Conservation (phyloP, 1,140 invertebrate species). For the Maniola jurtina region DNA sequence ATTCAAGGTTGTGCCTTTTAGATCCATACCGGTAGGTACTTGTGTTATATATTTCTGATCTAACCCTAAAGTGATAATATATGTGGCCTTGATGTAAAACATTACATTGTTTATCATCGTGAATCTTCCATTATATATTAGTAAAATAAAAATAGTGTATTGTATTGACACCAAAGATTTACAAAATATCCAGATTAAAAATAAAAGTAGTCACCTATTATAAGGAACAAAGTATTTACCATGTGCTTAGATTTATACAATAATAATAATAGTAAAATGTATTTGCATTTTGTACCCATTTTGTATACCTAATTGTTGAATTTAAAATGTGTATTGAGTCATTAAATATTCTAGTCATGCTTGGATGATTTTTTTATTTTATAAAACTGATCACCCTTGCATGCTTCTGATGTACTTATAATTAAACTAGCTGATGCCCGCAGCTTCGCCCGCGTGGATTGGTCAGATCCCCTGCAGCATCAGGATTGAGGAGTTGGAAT, state of each 20-base stretch:
- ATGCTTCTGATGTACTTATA: too few species aligned
- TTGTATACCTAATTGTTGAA: neutral
- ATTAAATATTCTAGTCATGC: slow-evolving; percentile 32
- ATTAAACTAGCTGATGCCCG: too few species aligned
- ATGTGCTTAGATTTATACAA: slow-evolving; percentile 10
- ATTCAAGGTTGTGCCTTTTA: too few species aligned
- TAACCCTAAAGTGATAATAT: slow-evolving; percentile 45
- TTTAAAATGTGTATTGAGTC: slow-evolving; percentile 18
- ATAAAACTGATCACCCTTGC: neutral
- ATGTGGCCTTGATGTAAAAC: slow-evolving; percentile 55
- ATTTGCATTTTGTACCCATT: slow-evolving; percentile 15
- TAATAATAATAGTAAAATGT: neutral
- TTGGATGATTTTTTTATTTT: slow-evolving; percentile 1
- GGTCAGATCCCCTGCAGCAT: too few species aligned
- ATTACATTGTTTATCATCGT: slow-evolving; percentile 37
- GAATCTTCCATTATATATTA: slow-evolving; percentile 58
- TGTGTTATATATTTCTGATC: slow-evolving; percentile 14
- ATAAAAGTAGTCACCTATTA: neutral
- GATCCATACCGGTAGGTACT: neutral
- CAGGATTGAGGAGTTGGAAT: too few species aligned
- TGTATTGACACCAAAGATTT: slow-evolving; percentile 26
- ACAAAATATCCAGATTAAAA: slow-evolving; percentile 24
- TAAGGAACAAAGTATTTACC: slow-evolving; percentile 15
- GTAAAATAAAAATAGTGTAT: slow-evolving; percentile 28
- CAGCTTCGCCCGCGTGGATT: too few species aligned